phyloP scores from a whole-genome alignment of 1,140 invertebrate genomes.

The Bombus consobrinus region DNA sequence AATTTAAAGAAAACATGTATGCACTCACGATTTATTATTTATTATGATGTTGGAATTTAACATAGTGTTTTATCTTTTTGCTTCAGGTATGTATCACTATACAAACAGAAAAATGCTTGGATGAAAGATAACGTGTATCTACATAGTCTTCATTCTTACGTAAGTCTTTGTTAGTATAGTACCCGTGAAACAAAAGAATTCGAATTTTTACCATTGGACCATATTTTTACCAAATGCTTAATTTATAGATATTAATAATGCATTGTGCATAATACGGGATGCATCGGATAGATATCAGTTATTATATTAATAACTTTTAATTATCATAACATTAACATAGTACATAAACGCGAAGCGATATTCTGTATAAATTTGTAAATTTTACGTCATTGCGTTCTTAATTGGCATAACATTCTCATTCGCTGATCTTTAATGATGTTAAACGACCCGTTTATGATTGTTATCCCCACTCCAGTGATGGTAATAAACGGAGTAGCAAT shows the following conservation, averaged over 20 bases:
- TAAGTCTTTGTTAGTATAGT: background rate
- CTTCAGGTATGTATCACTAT: conserved; percentile 68
- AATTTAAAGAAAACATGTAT: too few species aligned
- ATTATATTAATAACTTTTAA: background rate
- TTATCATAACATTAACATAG: background rate
- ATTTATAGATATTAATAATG: too few species aligned
- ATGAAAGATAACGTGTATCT: too few species aligned
- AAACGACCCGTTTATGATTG: background rate
- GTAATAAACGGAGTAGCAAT: conserved; percentile 7
- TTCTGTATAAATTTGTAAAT: background rate
- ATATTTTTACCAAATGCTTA: too few species aligned
- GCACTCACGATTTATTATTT: background rate
- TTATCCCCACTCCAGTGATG: background rate
- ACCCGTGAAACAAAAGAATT: too few species aligned
- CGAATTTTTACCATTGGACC: too few species aligned
- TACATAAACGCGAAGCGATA: background rate
- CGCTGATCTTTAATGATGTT: background rate
- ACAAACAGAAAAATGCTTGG: too few species aligned
- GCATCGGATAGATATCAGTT: background rate
- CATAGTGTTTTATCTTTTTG: conserved; percentile 26
- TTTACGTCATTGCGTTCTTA: background rate
- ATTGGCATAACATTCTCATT: background rate
- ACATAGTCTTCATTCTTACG: background rate
- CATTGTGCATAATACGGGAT: too few species aligned
- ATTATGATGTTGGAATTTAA: background rate